These are phyloP conservation scores for Etheostoma nigrum DNA, from an alignment of 2,797 vertebrate genomes.

Conservation along the genomic window DNA sequence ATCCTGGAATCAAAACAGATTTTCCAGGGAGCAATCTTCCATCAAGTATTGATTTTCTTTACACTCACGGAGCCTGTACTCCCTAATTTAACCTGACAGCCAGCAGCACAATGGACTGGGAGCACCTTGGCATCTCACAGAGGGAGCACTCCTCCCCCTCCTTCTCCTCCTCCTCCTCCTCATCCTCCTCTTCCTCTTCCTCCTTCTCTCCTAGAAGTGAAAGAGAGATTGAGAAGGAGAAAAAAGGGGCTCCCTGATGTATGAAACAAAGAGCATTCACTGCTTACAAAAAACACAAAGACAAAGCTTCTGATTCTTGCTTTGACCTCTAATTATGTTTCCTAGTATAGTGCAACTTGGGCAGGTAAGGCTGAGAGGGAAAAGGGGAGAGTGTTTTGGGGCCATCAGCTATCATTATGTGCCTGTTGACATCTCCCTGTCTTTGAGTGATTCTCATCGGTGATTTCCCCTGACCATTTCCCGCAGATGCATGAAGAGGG, in stretches of 20 bases:
- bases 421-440: slow-evolving; percentile 87
- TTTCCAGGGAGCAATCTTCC: slow-evolving; percentile 99
- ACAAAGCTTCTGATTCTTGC: slow-evolving; percentile 79
- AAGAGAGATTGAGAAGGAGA: slow-evolving; percentile 72
- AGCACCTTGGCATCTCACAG: slow-evolving; percentile 96
- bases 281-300: slow-evolving; percentile 79
- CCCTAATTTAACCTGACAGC: slow-evolving; percentile 99
- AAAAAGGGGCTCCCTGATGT: slow-evolving; percentile 73
- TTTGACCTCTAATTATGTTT: slow-evolving; percentile 88
- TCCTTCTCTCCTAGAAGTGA: slow-evolving; percentile 66
- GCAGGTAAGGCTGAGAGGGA: slow-evolving; percentile 80
- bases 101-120: slow-evolving; percentile 98
- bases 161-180: neutral
- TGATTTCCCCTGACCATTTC: slow-evolving; percentile 85
- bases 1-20: slow-evolving; percentile 99
- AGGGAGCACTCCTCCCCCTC: slow-evolving; percentile 92
- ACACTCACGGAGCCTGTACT: slow-evolving; percentile 99
- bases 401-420: slow-evolving; percentile 89
- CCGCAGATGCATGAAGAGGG: slow-evolving; percentile 78
- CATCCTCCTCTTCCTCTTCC: slow-evolving; percentile 2
- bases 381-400: slow-evolving; percentile 81
- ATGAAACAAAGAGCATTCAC: slow-evolving; percentile 84
- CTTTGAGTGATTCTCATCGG: slow-evolving; percentile 85
- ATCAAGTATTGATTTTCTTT: slow-evolving; percentile 99
- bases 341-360: slow-evolving; percentile 77